Conservation (phyloP, 1,140 invertebrate species). For the Anastrepha ludens region DNA sequence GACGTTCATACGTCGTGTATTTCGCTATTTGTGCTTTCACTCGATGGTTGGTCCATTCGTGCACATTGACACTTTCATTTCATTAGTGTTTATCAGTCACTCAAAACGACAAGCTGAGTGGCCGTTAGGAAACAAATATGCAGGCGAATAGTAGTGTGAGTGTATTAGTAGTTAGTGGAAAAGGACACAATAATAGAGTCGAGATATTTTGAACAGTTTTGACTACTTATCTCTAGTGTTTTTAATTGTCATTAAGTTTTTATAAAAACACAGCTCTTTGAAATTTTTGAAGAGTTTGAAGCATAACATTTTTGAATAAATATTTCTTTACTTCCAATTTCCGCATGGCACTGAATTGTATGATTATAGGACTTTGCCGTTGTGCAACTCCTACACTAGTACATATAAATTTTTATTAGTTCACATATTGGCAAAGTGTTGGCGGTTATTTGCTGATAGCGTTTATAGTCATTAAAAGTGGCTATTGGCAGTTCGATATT, state of each 20-base stretch:
- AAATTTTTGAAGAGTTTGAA: no score
- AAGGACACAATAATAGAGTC: background rate
- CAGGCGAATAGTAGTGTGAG: background rate
- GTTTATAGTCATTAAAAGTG: background rate
- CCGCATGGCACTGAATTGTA: no score
- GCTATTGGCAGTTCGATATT: background rate
- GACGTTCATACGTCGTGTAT: background rate
- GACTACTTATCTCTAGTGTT: no score
- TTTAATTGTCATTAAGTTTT: no score
- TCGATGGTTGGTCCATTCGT: slow-evolving; percentile 17
- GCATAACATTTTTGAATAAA: no score
- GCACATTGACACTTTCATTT: slow-evolving; percentile 49
- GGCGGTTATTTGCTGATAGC: slow-evolving; percentile 1
- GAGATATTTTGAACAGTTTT: no score
- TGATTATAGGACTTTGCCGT: no score
- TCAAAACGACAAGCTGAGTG: background rate
- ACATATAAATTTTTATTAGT: slow-evolving; percentile 8
- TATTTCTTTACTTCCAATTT: no score
- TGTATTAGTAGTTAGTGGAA: background rate
- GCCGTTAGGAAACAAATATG: background rate
- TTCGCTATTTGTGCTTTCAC: background rate
- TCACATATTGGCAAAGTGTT: slow-evolving; percentile 6
- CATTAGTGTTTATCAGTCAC: slow-evolving; percentile 49
- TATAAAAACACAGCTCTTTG: no score
- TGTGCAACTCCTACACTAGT: no score